Conservation (phyloP, 2,888 invertebrate species). For the Dinocampus coccinellae region DNA sequence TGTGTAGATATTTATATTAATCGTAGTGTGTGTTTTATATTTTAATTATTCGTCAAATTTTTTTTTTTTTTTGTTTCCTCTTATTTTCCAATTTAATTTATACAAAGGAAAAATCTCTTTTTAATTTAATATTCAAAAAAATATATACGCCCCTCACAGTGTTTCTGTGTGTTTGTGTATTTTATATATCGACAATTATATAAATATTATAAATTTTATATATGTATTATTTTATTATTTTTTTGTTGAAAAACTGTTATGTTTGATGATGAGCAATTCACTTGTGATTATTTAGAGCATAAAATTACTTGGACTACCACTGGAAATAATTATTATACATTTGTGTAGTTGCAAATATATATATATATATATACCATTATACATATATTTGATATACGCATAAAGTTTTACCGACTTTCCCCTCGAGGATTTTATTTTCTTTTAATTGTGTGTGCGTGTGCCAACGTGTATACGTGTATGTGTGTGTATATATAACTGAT, state of each 20-base stretch:
- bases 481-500: not conserved
- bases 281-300: constrained; percentile 64
- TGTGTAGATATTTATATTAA: no score
- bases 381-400: not conserved
- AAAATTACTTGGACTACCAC: constrained; percentile 59
- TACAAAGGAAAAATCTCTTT: no score
- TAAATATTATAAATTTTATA: not conserved
- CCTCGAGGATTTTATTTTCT: not conserved
- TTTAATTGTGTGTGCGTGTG: not conserved
- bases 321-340: constrained; percentile 57
- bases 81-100: no score
- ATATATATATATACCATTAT: no score
- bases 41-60: no score
- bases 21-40: no score
- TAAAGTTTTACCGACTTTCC: constrained; percentile 18
- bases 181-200: no score
- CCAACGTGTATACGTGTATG: not conserved
- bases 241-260: constrained; percentile 6
- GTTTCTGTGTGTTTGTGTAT: not conserved
- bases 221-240: constrained; percentile 11
- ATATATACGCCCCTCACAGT: no score
- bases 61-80: no score
- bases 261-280: not conserved
- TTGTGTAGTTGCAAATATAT: constrained; percentile 27
- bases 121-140: no score